A percentile compares a stretch with the other conserved stretches of the same genome.
Evolutionary conservation across 2,797 vertebrate species (phyloP).

Genomic region (Sebastes paucispinis): DNA sequence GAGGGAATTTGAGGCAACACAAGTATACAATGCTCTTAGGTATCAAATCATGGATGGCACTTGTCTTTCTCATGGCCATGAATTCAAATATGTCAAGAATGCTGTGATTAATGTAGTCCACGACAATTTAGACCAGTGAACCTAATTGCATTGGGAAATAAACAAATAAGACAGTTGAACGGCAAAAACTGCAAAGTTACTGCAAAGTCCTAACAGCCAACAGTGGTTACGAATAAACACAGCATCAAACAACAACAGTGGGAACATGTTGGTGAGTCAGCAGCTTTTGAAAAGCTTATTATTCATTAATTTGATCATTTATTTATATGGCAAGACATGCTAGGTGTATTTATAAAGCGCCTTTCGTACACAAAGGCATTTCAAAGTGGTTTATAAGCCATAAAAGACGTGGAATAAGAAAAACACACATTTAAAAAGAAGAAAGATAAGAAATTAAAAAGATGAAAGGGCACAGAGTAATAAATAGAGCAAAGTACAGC

Average conservation of each 20-base stretch:
- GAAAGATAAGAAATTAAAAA: not conserved
- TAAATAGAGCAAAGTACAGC: not conserved
- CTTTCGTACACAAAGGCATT: not conserved
- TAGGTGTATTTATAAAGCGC: not conserved
- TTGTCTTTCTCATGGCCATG: not conserved
- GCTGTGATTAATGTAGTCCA: not conserved
- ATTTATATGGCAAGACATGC: not conserved
- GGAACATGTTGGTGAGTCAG: conserved; percentile 1
- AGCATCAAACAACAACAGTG: not conserved
- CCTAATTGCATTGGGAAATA: not conserved
- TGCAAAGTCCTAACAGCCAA: not conserved
- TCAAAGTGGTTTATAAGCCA: not conserved
- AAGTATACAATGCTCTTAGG: not conserved
- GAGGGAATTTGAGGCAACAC: not conserved
- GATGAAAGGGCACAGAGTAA: not conserved
- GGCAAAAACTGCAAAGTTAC: not conserved
- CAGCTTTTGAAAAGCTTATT: not conserved
- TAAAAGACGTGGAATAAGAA: not conserved
- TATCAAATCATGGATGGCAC: not conserved
- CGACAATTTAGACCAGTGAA: not conserved
- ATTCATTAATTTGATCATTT: conserved; percentile 1
- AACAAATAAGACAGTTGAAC: not conserved
- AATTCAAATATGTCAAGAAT: not conserved
- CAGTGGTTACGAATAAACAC: not conserved
- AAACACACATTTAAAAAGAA: not conserved